phyloP scores from a whole-genome alignment of 2,797 vertebrate genomes.

The Esox masquinongy region DNA sequence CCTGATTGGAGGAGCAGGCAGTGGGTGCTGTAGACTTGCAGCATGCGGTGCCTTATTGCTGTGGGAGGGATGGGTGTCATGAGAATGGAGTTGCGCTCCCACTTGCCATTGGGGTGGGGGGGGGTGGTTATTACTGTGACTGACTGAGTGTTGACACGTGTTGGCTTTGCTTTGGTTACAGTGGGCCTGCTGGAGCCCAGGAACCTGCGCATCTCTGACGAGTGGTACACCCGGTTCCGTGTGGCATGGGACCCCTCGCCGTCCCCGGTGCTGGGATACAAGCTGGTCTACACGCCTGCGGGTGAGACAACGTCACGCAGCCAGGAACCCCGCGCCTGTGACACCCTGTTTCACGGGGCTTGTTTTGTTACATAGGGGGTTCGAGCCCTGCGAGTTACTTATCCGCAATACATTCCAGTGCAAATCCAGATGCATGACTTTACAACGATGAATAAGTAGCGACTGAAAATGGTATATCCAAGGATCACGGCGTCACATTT shows the following conservation, averaged over 20 bases:
- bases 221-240: constrained; percentile 97
- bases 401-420: background rate
- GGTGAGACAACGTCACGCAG: constrained; percentile 70
- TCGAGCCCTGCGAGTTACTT: background rate
- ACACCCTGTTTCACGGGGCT: background rate
- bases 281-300: constrained; percentile 86
- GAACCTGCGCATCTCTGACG: constrained; percentile 91
- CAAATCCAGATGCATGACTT: background rate
- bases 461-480: background rate
- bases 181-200: constrained; percentile 89
- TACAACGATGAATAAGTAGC: background rate
- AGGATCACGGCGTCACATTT: too few relatives aligned
- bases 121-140: constrained; percentile 19
- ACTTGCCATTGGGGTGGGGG: constrained; percentile 1
- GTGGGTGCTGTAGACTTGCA: background rate
- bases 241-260: constrained; percentile 92
- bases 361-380: background rate
- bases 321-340: background rate
- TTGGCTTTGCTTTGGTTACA: constrained; percentile 51
- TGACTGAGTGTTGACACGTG: constrained; percentile 21
- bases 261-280: constrained; percentile 91
- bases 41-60: background rate
- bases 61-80: constrained; percentile 8
- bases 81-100: background rate
- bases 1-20: constrained; percentile 24